Percentiles rank a stretch among this genome's conserved stretches.
These are phyloP conservation scores for Campoplex nolae DNA, from an alignment of 2,888 invertebrate genomes.

Conservation along the genomic window DNA sequence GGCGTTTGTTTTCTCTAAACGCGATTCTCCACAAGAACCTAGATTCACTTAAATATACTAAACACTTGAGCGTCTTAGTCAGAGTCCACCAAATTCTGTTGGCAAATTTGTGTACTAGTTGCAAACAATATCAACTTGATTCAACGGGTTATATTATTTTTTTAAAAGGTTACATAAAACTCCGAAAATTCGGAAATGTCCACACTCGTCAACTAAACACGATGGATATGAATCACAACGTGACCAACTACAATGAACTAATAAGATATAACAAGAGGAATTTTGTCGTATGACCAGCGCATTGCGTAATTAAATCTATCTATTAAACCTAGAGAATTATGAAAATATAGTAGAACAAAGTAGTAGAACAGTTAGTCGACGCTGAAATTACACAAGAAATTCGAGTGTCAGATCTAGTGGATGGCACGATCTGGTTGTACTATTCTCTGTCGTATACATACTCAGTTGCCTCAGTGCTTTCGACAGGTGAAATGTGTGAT, in stretches of 20 bases:
- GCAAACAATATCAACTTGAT: constrained; percentile 24
- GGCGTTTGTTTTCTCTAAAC: neutral
- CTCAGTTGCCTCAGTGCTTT: constrained; percentile 32
- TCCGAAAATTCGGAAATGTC: neutral
- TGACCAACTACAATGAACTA: no score
- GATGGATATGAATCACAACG: no score
- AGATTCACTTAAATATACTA: constrained; percentile 20
- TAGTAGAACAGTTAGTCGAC: neutral
- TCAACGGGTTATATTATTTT: neutral
- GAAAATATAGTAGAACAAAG: no score
- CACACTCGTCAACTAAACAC: neutral
- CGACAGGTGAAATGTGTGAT: constrained; percentile 36
- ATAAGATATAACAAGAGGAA: neutral
- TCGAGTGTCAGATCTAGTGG: neutral
- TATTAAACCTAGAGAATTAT: neutral
- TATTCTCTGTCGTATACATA: neutral
- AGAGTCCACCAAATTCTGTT: neutral
- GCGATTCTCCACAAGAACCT: neutral
- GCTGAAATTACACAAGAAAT: neutral
- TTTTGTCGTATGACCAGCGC: neutral
- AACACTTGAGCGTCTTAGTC: neutral
- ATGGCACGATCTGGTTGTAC: neutral
- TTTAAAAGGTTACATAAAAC: constrained; percentile 1
- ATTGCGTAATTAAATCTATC: neutral
- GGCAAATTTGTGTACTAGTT: constrained; percentile 22